Evolutionary conservation across 2,888 invertebrate genomes (phyloP), one percentile per base, ranked within the genome.

Genomic region (Calameuta idolon): DNA sequence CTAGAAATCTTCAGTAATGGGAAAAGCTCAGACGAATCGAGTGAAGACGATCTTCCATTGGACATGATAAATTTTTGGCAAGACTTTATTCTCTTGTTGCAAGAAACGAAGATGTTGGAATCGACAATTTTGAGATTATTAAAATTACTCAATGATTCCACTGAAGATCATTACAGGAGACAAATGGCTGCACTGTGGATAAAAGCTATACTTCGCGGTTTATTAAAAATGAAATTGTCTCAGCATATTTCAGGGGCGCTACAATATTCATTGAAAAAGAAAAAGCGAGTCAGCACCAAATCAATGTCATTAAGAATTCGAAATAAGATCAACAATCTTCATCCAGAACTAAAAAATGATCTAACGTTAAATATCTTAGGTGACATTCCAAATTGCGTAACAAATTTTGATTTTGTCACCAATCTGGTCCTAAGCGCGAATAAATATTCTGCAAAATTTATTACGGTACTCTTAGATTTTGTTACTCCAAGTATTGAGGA

Each of bases 101-200:
- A 94, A 82, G 92, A 92, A 37, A 92, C 92, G 87, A 92, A 93
- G 79, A 86, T 94, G 74, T 84, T 95, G 74, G 87, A 93, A 75
- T 87, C 91, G 12, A 92, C 95, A 78, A 87, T 93, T 74, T 77
- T 92, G 81, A 92, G 91, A 76, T 89, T 94, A 15, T 89, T 93
- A 34, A 88, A 91, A 79, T 84, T 93, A 73, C 91, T 93, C 34
- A 89, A 92, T 81, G 86, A 87, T 77, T 87, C 87, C 77, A 86
- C 90, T 74, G 87, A 87, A 76, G 86, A 86, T 35, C 81, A 84
- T 12, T 84, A 89, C 31, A 93, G 88, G 86, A 88, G 92, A 69
- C 85, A 89, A 12, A 87, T 93, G 33, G 93, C 93, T 81, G 92
- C 94, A n/a, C 87, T 93, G 37, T 94, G 94, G 94, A 89, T 93